Evolutionary conservation across 2,888 invertebrate species (phyloP), one percentile per base, ranked within the genome.

Genomic region (Torymus tubicola): DNA sequence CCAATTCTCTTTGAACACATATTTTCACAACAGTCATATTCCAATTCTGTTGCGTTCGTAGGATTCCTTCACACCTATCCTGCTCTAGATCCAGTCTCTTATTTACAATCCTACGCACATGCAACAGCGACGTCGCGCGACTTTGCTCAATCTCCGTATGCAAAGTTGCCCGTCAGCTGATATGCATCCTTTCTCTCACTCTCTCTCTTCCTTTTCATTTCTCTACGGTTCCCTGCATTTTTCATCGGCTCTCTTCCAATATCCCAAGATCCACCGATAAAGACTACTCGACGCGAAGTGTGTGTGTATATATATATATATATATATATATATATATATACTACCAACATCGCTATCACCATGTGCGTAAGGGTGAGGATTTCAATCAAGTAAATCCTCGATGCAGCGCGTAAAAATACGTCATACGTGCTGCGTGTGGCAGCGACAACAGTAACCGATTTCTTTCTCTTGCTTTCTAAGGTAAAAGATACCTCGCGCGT

Each of bases 211-310:
- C 14, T 24, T 64, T 64, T 42, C 14, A 60, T 53, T 18, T n/a
- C n/a, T 21, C 58, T 0, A 14, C 12, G 8, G 8, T 50, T 50
- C 53, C 42, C 65, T 60, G 50, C 61, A 67, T 78, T 73, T 78
- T 71, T 61, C 61, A 78, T 67, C 72, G 78, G 21, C 61, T 61
- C 60, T 24, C 52, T 74, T 70, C 2, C 65, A 75, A 70, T 70
- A 75, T 60, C 42, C 50, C 52, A 42, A 8, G 42, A 5, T 16
- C 21, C 71, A 53, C 58, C 75, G 80, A 70, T 64, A 67, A 67
- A 67, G 42, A 67, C 24, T 64, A 55, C 42, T 1, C 42, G 8
- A 8, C 5, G 42, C 5, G 42, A 8, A 42, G 8, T 42, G 8
- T 8, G 8, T 8, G 42, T 42, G 4, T 31, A 8, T 42, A 8